Evolutionary conservation across 2,113 vertebrate genomes (phyloP), one percentile per base, ranked within the genome.

Genomic region (Lepus timidus): DNA sequence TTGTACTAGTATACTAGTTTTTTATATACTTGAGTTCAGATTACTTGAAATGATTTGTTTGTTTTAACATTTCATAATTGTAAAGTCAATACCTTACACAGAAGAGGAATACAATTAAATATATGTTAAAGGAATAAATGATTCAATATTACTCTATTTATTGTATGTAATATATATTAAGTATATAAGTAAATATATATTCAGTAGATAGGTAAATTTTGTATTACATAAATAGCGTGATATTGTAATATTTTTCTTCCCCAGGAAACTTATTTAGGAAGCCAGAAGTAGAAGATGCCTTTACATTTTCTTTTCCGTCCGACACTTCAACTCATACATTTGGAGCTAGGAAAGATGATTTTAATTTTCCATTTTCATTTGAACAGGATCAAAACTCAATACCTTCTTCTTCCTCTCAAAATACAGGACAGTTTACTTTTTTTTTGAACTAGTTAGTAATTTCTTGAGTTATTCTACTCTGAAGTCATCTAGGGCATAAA

Each of bases 351-450:
- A 98, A 98, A 97, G 98, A 98, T 96, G 98, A 98, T 76, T 98
- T 98, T 95, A 96, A 91, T 96, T 99, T 99, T 98, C 94, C 97
- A 33, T 98, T 99, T 98, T 95, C 98, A 76, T 98, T 99, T 98
- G 98, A 97, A 97, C 97, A 98, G 86, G 98, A 98, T 98, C 96
- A 98, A 96, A 98, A 96, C 91, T 96, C 98, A 97, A 65, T 96
- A 73, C 27, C 96, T 36, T 96, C 97, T 96, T 88, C 97, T 93
- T 95, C 97, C 33, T 95, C 96, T 73, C 97, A 98, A 97, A 98
- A 93, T 93, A 96, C 96, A 96, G 98, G 97, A 58, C 88, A 97
- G 70, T 98, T 98, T 98, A 85, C 97, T 85, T 95, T 98, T 97
- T 98, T 98, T 99, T 95, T 98, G 97, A 98, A 88, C 86, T 96